A percentile compares a stretch with the other conserved stretches of the same genome.
Conservation (phyloP, 2,113 vertebrate genomes). For the Tricholaema leucomelas region DNA sequence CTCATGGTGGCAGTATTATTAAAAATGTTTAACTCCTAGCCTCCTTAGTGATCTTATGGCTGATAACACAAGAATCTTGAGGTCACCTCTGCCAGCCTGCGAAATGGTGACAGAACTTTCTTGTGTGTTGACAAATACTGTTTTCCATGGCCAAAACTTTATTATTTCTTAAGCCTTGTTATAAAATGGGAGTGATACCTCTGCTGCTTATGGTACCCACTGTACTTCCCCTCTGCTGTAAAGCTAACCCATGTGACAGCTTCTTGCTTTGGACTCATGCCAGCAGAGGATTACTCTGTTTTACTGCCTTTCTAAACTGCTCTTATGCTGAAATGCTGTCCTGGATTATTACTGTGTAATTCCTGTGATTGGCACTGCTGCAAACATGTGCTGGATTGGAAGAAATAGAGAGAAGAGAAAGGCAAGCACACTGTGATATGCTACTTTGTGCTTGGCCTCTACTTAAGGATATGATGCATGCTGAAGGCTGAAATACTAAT, state of each 20-base stretch:
- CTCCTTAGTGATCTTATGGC: neutral
- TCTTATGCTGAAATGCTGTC: slow-evolving; percentile 6
- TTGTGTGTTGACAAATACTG: neutral
- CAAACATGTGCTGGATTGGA: neutral
- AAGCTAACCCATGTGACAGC: neutral
- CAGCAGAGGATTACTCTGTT: slow-evolving; percentile 6
- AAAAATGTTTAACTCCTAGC: neutral
- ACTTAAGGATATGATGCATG: neutral
- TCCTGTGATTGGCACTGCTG: neutral
- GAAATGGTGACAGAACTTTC: neutral
- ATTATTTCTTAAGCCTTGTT: neutral
- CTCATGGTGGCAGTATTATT: neutral
- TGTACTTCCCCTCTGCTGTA: neutral
- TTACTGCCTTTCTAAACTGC: slow-evolving; percentile 5
- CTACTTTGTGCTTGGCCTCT: neutral
- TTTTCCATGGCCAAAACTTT: neutral
- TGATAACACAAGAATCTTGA: neutral
- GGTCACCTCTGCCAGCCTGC: neutral
- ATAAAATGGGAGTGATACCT: neutral
- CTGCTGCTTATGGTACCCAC: neutral
- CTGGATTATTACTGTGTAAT: slow-evolving; percentile 44
- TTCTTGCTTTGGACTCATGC: slow-evolving; percentile 9
- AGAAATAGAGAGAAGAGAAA: neutral
- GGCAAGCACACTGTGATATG: neutral
- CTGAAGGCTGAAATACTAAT: neutral